A percentile compares a stretch with the other conserved stretches of the same genome.
These are phyloP conservation scores for Circaetus gallicus DNA, from an alignment of 2,113 vertebrate species.

Conservation along the genomic window DNA sequence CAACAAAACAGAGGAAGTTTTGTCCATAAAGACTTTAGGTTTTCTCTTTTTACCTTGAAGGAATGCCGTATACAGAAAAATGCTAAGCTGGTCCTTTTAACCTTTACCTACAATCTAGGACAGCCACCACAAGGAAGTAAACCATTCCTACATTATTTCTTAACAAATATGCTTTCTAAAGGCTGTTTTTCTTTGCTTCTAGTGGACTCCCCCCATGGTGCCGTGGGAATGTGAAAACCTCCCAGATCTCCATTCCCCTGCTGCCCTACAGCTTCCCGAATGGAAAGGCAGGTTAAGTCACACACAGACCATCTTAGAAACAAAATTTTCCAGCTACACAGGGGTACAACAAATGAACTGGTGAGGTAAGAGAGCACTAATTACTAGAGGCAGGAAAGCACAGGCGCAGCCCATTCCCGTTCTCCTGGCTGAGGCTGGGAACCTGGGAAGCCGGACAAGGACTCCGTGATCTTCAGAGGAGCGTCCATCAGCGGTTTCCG, in stretches of 20 bases:
- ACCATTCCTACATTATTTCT: neutral
- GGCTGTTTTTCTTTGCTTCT: neutral
- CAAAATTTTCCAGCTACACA: neutral
- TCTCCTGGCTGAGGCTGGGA: neutral
- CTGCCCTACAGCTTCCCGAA: neutral
- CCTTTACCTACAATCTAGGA: neutral
- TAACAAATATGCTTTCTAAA: neutral
- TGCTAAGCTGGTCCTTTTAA: neutral
- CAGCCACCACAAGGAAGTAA: neutral
- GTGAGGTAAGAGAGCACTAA: neutral
- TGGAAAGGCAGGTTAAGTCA: neutral
- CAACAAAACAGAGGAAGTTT: neutral
- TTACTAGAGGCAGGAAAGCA: neutral
- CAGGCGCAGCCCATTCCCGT: neutral
- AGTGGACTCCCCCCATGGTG: neutral
- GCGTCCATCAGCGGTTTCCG: fast-evolving
- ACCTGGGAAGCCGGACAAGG: neutral
- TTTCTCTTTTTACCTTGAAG: neutral
- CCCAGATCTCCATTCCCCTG: neutral
- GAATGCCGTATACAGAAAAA: neutral
- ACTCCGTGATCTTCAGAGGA: neutral
- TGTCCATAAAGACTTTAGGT: neutral
- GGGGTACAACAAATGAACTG: neutral
- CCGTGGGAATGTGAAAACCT: neutral
- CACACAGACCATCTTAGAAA: neutral